Evolutionary conservation across 1,140 invertebrate species (phyloP), one percentile per base, ranked within the genome.

Genomic region (Trinorchestia longiramus): DNA sequence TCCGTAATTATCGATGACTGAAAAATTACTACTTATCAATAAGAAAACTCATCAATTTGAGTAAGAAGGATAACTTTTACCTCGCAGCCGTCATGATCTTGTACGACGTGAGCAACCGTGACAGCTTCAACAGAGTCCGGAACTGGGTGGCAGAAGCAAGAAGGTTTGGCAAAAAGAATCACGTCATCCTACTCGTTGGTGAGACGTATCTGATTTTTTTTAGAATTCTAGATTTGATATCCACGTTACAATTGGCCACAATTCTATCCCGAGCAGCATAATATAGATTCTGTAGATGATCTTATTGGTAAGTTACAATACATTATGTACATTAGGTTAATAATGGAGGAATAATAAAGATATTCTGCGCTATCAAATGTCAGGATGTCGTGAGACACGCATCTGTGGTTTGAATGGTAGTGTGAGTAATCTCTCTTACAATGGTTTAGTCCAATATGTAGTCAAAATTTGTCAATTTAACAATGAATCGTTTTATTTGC

Each of bases 131-230:
- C 95, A 98, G 98, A 96, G 98, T 98, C 11, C 96, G 98, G 97
- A 97, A 97, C 40, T 98, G 98, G 98, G 96, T 98, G 41, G 97
- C 97, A 17, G 98, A 98, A 97, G 98, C 98, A 43, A 97, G 97
- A 96, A 97, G 98, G 97, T 98, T 97, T 97, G 97, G 97, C 95
- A 97, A 98, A 96, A 97, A 98, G 44, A 97, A 98, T 97, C 97
- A 98, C 41, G 97, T 98, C 15, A 98, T 98, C 44, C 97, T 98
- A 97, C 97, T 98, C 95, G 97, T 98, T 95, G 98, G 97, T 96
- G 97, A 98, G 96, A 45, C 0, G 0, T 36, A 42, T 53, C 19
- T 91, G 41, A 42, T 0, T 3, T 91, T 4, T 90, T 23, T 44
- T 1, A 77, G n/a, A n/a, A 23, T 77, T 77, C 28, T 19, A 28